Conservation (phyloP, 92 coral and sea anemone genomes). For the Umimayanthus kanabou region DNA sequence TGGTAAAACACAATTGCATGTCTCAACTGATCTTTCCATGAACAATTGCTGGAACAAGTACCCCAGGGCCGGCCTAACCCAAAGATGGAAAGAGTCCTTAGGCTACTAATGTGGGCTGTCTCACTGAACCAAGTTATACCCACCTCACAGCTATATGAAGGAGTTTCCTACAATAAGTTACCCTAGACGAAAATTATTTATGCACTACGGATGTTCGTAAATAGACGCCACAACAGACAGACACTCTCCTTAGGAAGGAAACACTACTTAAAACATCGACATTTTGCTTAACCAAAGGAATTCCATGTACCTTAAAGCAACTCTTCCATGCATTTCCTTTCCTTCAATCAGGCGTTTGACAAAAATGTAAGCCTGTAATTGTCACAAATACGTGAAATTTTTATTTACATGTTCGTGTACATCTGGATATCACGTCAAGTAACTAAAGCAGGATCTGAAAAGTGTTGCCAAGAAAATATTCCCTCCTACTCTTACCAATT, state of each 20-base stretch:
- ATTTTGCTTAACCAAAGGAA: not conserved
- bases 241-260: not conserved
- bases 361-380: conserved; percentile 64
- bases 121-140: no score
- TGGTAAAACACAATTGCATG: no score
- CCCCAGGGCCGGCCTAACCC: no score
- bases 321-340: conserved; percentile 91
- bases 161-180: no score
- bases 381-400: not conserved
- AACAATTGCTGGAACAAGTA: no score
- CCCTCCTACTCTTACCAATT: not conserved
- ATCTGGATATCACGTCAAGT: no score
- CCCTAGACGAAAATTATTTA: no score
- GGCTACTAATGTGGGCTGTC: no score
- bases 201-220: not conserved
- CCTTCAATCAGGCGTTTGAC: conserved; percentile 82
- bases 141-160: not conserved
- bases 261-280: not conserved
- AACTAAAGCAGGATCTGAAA: not conserved
- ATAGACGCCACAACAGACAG: not conserved
- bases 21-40: no score
- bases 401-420: not conserved
- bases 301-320: conserved; percentile 72
- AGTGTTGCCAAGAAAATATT: not conserved
- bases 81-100: not conserved